Evolutionary conservation across 2,797 vertebrate species (phyloP).

Genomic region (Neopelma chrysocephalum): DNA sequence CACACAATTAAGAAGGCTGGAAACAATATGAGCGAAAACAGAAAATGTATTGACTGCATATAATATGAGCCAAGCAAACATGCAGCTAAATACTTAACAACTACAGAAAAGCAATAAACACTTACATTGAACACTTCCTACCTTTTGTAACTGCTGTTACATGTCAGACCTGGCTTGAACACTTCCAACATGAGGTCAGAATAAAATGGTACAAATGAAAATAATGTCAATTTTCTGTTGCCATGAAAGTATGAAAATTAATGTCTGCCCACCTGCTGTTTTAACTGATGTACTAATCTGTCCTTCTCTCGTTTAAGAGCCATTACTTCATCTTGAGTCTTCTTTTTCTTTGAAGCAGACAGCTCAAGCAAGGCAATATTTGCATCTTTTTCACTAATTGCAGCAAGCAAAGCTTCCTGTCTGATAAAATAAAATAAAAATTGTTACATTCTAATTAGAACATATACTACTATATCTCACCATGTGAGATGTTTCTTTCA

Average conservation of each 20-base stretch:
- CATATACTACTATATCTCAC: background rate
- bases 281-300: conserved; percentile 96
- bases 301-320: conserved; percentile 95
- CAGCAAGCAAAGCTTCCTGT: conserved; percentile 95
- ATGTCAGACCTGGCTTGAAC: background rate
- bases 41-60: background rate
- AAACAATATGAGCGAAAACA: conserved; percentile 6
- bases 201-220: conserved; percentile 44
- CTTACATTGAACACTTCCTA: conserved; percentile 5
- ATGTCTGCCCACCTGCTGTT: conserved; percentile 89
- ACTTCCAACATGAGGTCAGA: conserved; percentile 9
- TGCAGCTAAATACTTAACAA: conserved; percentile 7
- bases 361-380: conserved; percentile 98
- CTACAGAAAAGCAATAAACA: background rate
- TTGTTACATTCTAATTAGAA: conserved; percentile 1
- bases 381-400: conserved; percentile 99
- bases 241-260: conserved; percentile 14
- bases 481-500: background rate
- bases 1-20: background rate
- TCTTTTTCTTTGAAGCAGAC: conserved; percentile 98
- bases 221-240: background rate
- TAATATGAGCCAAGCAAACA: conserved; percentile 10
- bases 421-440: conserved; percentile 75
- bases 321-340: conserved; percentile 97
- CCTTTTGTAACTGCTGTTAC: conserved; percentile 17